Base-by-base conservation (phyloP, 2,888 invertebrate genomes). In the Oscheius sp. region DNA sequence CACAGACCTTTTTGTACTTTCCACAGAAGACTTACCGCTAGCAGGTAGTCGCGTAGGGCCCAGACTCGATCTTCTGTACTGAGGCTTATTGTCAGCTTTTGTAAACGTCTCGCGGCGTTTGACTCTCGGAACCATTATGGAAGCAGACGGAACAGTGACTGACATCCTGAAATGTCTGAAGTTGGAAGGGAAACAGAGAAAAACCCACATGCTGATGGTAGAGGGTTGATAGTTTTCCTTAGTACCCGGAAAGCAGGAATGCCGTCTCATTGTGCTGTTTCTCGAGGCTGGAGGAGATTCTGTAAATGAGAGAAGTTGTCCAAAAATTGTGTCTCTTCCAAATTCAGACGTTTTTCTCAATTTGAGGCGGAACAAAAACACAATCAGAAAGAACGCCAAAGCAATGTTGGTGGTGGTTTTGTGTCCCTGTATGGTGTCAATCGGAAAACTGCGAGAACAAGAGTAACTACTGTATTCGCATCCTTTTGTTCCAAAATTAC, bases 51-150 rank as follows among this genome's bases (percentile, higher is more conserved):
- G 47, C 3, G 63, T n/a, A 5, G 53, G 21, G 7, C 53, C 53
- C 4, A 68, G 55, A 37, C 68, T 68, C 2, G 42, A 51, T 35
- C 68, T 53, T 58, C 58, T 21, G 32, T 63, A 63, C 21, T n/a
- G 47, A 11, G n/a, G 32, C n/a, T 68, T 60, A 70, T 37, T 76
- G 66, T 80, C 80, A 13, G 77, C 78, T 73, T 78, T 80, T 3
- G 76, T 74, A 35, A 80, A 78, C 0, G 80, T 80, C 51, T 80
- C 80, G 48, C 80, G 35, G 51, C 80, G 35, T 70, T 77, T 78
- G 48, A 80, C 62, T 2, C 70, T 50, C 10, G 80, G 75, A 3
- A 80, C 62, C 29, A 80, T 72, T 32, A 60, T 66, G 1, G 80
- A 76, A 9, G 78, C 73, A 3, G 78, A 77, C 13, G 80, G 78